Conservation (phyloP, 2,113 vertebrate genomes). For the Corapipo altera region DNA sequence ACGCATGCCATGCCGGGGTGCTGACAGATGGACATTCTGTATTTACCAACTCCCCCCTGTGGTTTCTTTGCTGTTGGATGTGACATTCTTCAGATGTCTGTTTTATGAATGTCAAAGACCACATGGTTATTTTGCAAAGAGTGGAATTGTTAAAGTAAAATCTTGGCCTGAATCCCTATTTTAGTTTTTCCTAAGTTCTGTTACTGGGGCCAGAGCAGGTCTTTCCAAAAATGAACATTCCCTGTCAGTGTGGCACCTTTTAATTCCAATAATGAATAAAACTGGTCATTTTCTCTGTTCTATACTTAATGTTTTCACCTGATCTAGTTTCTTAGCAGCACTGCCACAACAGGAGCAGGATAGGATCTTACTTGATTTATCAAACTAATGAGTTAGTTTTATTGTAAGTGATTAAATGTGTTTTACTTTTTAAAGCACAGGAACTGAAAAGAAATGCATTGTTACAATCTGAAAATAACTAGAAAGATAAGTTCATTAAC, state of each 20-base stretch:
- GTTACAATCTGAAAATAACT: conserved; percentile 94
- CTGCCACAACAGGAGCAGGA: conserved; percentile 50
- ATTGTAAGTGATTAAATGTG: conserved; percentile 84
- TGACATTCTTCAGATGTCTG: conserved; percentile 69
- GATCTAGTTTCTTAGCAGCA: conserved; percentile 63
- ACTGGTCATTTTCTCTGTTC: conserved; percentile 7
- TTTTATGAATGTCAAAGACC: conserved; percentile 72
- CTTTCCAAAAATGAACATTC: conserved; percentile 64
- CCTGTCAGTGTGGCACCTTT: conserved; percentile 56
- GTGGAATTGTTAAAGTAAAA: conserved; percentile 58
- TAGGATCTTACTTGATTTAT: conserved; percentile 81
- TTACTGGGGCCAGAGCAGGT: conserved; percentile 32
- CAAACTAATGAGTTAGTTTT: conserved; percentile 83
- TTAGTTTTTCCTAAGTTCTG: conserved; percentile 60
- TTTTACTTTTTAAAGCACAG: conserved; percentile 85
- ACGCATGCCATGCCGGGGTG: conserved; percentile 49
- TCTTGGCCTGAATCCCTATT: conserved; percentile 42
- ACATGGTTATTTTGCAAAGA: conserved; percentile 55
- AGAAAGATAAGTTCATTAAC: conserved; percentile 99
- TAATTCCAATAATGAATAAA: conserved; percentile 75
- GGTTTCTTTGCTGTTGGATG: conserved; percentile 63
- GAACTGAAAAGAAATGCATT: conserved; percentile 89
- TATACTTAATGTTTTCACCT: conserved; percentile 68
- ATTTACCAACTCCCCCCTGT: conserved; percentile 45
- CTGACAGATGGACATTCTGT: conserved; percentile 52